These are phyloP conservation scores for Tinea semifulvella DNA, from an alignment of 2,888 invertebrate species.

Conservation along the genomic window DNA sequence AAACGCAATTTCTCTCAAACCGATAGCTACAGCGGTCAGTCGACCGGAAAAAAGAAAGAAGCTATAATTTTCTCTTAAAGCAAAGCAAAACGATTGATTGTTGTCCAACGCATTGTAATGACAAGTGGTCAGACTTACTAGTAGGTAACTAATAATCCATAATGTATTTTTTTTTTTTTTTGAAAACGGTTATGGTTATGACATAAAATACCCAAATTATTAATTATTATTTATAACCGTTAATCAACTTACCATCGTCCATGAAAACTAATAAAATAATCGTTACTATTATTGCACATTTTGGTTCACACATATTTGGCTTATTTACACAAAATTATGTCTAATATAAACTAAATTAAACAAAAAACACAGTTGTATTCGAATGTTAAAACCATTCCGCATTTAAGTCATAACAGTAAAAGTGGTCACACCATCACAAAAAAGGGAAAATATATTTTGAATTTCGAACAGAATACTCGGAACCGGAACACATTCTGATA, in stretches of 20 bases:
- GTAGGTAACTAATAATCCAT: too few species aligned
- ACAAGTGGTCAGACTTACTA: too few species aligned
- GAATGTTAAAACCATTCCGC: conserved; percentile 6
- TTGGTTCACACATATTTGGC: conserved; percentile 29
- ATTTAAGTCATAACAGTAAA: conserved; percentile 8
- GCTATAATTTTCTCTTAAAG: conserved; percentile 12
- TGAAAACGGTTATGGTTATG: neutral
- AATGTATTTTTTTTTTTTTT: too few species aligned
- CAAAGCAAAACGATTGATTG: conserved; percentile 11
- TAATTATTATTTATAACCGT: too few species aligned
- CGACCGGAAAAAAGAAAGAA: conserved; percentile 13
- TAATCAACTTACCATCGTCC: conserved; percentile 11
- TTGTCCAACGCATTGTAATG: neutral
- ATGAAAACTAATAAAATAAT: conserved; percentile 4
- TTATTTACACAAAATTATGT: conserved; percentile 9
- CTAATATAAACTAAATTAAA: neutral
- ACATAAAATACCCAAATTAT: too few species aligned
- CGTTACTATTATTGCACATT: conserved; percentile 27
- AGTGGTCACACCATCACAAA: conserved; percentile 1
- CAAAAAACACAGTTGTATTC: conserved; percentile 4
- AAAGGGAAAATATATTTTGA: conserved; percentile 4
- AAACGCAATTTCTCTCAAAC: conserved; percentile 11
- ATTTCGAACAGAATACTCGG: conserved; percentile 5
- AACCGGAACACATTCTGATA: conserved; percentile 10
- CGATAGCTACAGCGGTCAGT: conserved; percentile 6